Evolutionary conservation across 2,888 invertebrate genomes (phyloP).

Genomic region (Troides helena): DNA sequence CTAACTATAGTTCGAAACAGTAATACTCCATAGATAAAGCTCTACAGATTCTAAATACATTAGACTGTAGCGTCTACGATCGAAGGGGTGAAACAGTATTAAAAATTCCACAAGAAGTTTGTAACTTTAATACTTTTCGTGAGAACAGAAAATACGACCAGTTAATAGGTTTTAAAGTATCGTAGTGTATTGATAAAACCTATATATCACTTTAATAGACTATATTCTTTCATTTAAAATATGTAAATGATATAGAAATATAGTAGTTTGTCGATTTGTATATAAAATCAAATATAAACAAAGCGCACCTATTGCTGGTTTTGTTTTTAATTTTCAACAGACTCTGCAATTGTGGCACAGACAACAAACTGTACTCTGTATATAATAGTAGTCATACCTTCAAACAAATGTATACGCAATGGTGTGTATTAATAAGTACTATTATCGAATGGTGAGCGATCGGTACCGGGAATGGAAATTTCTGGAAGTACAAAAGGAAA

Average conservation of each 20-base stretch:
- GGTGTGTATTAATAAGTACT: neutral
- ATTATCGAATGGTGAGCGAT: neutral
- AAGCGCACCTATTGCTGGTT: too few species aligned
- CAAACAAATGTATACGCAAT: neutral
- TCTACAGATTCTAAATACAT: conserved; percentile 78
- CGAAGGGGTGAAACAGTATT: conserved; percentile 63
- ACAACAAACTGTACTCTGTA: too few species aligned
- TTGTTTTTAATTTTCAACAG: too few species aligned
- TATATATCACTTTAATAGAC: too few species aligned
- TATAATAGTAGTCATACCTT: neutral
- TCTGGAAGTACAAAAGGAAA: conserved; percentile 26
- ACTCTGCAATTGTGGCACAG: too few species aligned
- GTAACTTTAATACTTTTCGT: conserved; percentile 50
- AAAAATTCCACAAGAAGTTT: conserved; percentile 68
- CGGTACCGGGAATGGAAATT: conserved; percentile 22
- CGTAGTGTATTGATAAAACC: too few species aligned
- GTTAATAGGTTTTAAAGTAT: neutral
- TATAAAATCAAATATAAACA: too few species aligned
- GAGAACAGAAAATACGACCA: conserved; percentile 26
- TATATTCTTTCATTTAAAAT: too few species aligned
- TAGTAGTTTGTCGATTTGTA: too few species aligned
- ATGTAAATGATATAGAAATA: too few species aligned
- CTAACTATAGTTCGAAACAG: conserved; percentile 74
- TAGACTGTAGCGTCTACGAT: conserved; percentile 63
- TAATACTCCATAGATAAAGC: conserved; percentile 78